Base-by-base conservation (phyloP, 2,797 vertebrate species). In the Aeoliscus strigatus region DNA sequence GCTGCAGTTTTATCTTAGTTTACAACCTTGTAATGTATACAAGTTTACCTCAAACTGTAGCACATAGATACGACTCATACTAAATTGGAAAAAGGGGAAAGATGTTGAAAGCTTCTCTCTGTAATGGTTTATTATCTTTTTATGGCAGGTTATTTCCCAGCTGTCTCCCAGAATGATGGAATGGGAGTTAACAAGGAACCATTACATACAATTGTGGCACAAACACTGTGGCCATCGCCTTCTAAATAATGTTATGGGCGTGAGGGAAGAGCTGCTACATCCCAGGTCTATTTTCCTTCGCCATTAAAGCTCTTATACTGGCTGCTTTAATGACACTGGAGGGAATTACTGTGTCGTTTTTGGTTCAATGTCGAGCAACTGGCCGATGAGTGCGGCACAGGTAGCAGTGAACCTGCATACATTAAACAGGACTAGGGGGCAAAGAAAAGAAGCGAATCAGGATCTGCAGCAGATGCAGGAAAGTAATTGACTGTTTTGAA, bases 401-500 rank as follows among this genome's bases (percentile, higher is more conserved):
- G 40, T 59, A 37, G 27, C n/a, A 4, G 25, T 23, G 6, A 32
- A 66, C 51, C 47, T 44, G 28, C 16, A 3, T 26, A 25, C 42
- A 29, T 21, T 33, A 26, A 58, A 8, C 16, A 17, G 32, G 1
- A 25, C 1, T 2, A 2, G 0, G 36, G 8, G 35, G 33, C 18
- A 38, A 49, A 43, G 14, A 16, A 39, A 33, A 15, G 29, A 13
- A 15, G 38, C 1, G 14, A 37, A 28, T 18, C 45, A 2, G 23
- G 46, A 54, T 71, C 48, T 34, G 27, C 28, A 29, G 58, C 61
- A 72, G 51, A 66, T 8, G 27, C 32, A 28, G 7, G 27, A 14
- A 38, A 29, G 49, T 49, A 73, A 74, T 68, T 46, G 53, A 55
- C 30, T 66, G 65, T n/a, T 75, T 62, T 54, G 40, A 75, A 67